Percentiles rank a stretch among this genome's conserved stretches.
Conservation (phyloP, 1,140 invertebrate genomes). For the Cydia splendana region DNA sequence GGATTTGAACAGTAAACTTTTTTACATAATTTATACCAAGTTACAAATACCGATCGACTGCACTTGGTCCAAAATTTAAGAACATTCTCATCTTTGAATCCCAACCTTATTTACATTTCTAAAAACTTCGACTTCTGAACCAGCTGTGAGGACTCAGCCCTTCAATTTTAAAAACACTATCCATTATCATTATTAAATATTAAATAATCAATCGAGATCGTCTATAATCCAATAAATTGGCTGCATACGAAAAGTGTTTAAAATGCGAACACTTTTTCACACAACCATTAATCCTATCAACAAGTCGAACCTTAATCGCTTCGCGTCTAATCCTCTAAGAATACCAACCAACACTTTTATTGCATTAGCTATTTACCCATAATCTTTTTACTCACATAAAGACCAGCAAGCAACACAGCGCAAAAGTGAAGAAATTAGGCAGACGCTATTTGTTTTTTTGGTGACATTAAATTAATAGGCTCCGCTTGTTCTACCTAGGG, state of each 20-base stretch:
- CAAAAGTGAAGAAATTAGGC: background rate
- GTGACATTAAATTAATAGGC: no score
- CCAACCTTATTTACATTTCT: conserved; percentile 1
- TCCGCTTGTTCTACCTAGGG: no score
- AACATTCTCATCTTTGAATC: conserved; percentile 19
- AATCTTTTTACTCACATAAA: background rate
- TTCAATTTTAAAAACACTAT: conserved; percentile 15
- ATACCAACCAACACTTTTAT: conserved; percentile 15
- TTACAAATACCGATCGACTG: conserved; percentile 53
- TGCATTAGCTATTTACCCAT: background rate
- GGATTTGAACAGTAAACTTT: background rate
- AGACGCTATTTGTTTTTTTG: background rate
- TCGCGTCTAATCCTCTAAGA: background rate
- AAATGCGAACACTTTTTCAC: conserved; percentile 28
- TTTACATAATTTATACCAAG: conserved; percentile 1
- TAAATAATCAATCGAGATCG: conserved; percentile 25
- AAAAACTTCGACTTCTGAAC: conserved; percentile 15
- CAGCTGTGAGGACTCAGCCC: conserved; percentile 18
- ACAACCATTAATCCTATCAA: conserved; percentile 32
- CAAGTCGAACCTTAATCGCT: conserved; percentile 30
- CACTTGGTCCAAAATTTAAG: conserved; percentile 66
- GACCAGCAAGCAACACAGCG: background rate
- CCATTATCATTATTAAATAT: conserved; percentile 10
- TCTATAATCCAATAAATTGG: conserved; percentile 21
- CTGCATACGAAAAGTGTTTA: conserved; percentile 22